Evolutionary conservation across 2,797 vertebrate genomes (phyloP).

Genomic region (Pangasius mekongensis): DNA sequence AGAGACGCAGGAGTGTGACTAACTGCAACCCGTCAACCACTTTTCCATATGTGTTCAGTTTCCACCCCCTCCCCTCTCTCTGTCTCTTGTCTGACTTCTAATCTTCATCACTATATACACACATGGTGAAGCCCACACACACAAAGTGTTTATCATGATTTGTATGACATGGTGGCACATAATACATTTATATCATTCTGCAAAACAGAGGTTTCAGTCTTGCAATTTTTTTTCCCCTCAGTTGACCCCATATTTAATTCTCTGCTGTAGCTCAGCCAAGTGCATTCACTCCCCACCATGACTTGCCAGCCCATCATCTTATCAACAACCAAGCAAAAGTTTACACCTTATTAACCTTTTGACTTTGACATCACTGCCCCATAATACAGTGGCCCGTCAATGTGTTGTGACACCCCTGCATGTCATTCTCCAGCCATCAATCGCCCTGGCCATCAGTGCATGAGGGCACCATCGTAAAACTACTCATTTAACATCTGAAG

Average conservation of each 20-base stretch:
- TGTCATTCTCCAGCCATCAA: constrained; percentile 17
- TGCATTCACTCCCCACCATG: background rate
- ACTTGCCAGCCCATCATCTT: constrained; percentile 26
- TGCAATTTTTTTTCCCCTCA: background rate
- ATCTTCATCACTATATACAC: constrained; percentile 50
- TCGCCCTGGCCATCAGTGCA: background rate
- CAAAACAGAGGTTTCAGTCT: background rate
- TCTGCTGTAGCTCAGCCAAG: background rate
- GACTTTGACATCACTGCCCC: background rate
- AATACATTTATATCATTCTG: background rate
- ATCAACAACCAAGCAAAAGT: constrained; percentile 50
- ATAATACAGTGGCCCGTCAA: constrained; percentile 35
- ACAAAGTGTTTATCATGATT: constrained; percentile 12
- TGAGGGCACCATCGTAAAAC: constrained; percentile 16
- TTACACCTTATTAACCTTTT: constrained; percentile 54
- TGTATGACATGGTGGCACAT: background rate
- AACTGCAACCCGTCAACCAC: constrained; percentile 78
- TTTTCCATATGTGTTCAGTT: constrained; percentile 82
- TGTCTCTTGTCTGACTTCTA: constrained; percentile 23
- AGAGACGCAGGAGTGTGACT: constrained; percentile 88
- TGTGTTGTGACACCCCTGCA: constrained; percentile 27
- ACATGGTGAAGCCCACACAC: constrained; percentile 26
- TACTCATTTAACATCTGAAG: constrained; percentile 24
- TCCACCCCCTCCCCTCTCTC: constrained; percentile 5
- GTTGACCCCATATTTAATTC: background rate